Base-by-base conservation (phyloP, 1,140 invertebrate genomes). In the Formica exsecta region DNA sequence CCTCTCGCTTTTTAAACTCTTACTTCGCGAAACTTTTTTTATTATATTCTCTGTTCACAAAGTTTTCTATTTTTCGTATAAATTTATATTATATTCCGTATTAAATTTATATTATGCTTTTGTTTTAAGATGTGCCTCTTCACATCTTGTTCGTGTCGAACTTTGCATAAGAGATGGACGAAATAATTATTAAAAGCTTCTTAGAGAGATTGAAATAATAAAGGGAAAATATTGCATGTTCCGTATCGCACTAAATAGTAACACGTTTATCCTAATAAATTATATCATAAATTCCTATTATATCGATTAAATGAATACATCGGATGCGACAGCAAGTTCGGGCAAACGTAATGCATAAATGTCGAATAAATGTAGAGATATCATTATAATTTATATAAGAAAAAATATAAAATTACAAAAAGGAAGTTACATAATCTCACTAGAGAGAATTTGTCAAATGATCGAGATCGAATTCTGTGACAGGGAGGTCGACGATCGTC, bases 401-500 rank as follows among this genome's bases (percentile, higher is more conserved):
- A 64, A 73, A 44, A 32, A 61, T 61, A 54, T 13, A 61, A 85
- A 85, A 64, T 3, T 13, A 48, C n/a, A 11, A n/a, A 61, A 68
- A 73, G 71, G 61, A 85, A 87, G 22, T 87, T 81, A 87, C 71
- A 70, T 85, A 87, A 87, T 86, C 57, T 41, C 22, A 11, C 29
- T 19, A 25, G 41, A 44, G 54, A 36, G 25, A 44, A 71, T 66
- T 29, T 81, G 65, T 71, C 57, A 29, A 5, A 22, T 38, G 41
- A 84, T 84, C 36, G 77, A 83, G 77, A 77, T 73, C 79, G 48
- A 74, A 86, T 86, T 74, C 57, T 51, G 8, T 41, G 48, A 13
- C 75, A 48, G 65, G 48, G 59, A 86, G 77, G 44, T 86, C 79
- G 79, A 29, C 38, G 11, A 19, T 71, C 36, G 16, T n/a, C 38